Percentiles rank a stretch among this genome's conserved stretches.
These are phyloP conservation scores for Sebastes wilsoni DNA, from an alignment of 2,797 vertebrate species.

Conservation along the genomic window DNA sequence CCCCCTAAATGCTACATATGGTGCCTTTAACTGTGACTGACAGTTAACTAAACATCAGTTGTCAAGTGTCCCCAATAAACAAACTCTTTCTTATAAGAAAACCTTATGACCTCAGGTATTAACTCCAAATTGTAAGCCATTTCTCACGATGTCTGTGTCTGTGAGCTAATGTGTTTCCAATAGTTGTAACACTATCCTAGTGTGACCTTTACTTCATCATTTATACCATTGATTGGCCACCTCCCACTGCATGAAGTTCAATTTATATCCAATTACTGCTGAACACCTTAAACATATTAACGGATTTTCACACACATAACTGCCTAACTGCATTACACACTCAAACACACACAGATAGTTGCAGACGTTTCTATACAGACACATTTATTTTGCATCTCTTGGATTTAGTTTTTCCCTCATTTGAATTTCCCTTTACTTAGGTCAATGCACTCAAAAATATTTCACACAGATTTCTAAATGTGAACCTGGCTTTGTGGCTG, in stretches of 20 bases:
- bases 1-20: accelerated
- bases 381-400: background rate
- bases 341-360: background rate
- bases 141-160: slow-evolving; percentile 8
- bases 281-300: background rate
- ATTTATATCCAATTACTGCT: slow-evolving; percentile 39
- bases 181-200: slow-evolving; percentile 5
- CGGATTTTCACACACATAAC: background rate
- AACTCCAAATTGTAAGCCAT: background rate
- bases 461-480: background rate
- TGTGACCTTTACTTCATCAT: slow-evolving; percentile 51
- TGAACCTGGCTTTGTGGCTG: background rate
- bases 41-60: background rate
- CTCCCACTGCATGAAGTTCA: slow-evolving; percentile 27
- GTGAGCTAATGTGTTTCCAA: slow-evolving; percentile 22
- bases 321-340: background rate
- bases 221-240: slow-evolving; percentile 33
- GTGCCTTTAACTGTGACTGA: background rate
- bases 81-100: background rate
- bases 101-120: background rate
- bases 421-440: background rate
- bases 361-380: background rate
- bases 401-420: background rate
- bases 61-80: background rate
- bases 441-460: background rate